Evolutionary conservation across 2,888 invertebrate genomes (phyloP), one percentile per base, ranked within the genome.

Genomic region (Ctenicera cuprea): DNA sequence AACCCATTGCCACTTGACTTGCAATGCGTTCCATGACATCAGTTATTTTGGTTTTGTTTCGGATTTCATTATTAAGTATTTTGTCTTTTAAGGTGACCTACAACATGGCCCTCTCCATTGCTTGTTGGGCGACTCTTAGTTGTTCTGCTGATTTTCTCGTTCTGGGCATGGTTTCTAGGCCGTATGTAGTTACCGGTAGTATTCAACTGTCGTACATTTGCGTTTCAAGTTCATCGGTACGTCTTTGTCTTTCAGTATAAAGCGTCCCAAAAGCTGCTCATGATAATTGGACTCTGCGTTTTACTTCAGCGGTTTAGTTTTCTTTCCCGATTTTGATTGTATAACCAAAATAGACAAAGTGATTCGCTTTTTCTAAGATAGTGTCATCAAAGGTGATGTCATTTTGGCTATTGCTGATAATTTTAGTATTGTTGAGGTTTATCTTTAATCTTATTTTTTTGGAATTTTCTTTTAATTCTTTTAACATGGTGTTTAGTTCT

Each of bases 271-370:
- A 30, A 54, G 30, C 30, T 54, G 30, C 20, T 9, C 54, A 54
- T 30, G 54, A n/a, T 16, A 54, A 12, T 9, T 30, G 30, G 5
- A 54, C 20, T 12, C 20, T 26, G 3, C 54, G 26, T 14, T 54
- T 54, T 8, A 20, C 20, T 50, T 18, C 50, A 30, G 54, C 30
- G 2, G 30, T 54, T 26, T 54, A 30, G 11, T 54, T 54, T n/a
- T 54, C 14, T 16, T 48, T 48, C 9, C 48, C 18, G 3, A 48
- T 3, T 18, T 20, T 48, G 11, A 48, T 48, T 16, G 0, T 48
- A 48, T 18, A 5, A 18, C 48, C 48, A 48, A 48, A n/a, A n/a
- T n/a, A n/a, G n/a, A n/a, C n/a, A n/a, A n/a, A n/a, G n/a, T 45
- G n/a, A 3, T 45, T 14, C n/a, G 1, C 43, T n/a, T 45, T n/a